These are phyloP conservation scores for Ochropacha duplaris DNA, from an alignment of 2,888 invertebrate species.

Conservation along the genomic window DNA sequence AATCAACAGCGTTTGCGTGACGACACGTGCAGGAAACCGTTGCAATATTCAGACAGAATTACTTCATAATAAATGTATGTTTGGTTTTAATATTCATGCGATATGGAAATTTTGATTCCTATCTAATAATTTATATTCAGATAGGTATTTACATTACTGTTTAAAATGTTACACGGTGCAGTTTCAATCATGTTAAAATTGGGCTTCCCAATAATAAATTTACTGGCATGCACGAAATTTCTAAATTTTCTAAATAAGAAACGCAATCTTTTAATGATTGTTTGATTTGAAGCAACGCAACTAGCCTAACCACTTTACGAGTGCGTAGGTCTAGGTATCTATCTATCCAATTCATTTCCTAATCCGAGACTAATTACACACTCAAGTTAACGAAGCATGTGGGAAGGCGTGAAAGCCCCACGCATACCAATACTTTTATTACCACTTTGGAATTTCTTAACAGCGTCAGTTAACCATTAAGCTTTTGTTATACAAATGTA, in stretches of 20 bases:
- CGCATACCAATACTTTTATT: slow-evolving; percentile 38
- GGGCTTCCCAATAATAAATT: too few relatives aligned
- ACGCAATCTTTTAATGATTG: neutral
- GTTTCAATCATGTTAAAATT: too few relatives aligned
- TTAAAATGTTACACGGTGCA: too few relatives aligned
- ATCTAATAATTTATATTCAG: neutral
- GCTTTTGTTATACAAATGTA: slow-evolving; percentile 56
- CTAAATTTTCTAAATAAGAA: neutral
- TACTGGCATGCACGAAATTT: too few relatives aligned
- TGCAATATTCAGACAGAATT: neutral
- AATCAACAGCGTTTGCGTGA: neutral
- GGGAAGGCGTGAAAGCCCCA: slow-evolving; percentile 36
- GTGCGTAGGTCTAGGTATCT: neutral
- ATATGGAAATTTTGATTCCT: neutral
- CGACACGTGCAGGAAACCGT: neutral
- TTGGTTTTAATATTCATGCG: neutral
- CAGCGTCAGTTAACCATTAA: slow-evolving; percentile 31
- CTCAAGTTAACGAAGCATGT: slow-evolving; percentile 18
- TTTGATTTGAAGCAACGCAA: neutral
- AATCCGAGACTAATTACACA: slow-evolving; percentile 20
- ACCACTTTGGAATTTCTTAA: slow-evolving; percentile 43
- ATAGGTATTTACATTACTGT: too few relatives aligned
- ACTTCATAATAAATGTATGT: neutral
- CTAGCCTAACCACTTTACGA: neutral
- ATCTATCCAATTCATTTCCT: slow-evolving; percentile 7